Evolutionary conservation across 2,888 invertebrate species (phyloP), one percentile per base, ranked within the genome.

Genomic region (Melanostoma scalare): DNA sequence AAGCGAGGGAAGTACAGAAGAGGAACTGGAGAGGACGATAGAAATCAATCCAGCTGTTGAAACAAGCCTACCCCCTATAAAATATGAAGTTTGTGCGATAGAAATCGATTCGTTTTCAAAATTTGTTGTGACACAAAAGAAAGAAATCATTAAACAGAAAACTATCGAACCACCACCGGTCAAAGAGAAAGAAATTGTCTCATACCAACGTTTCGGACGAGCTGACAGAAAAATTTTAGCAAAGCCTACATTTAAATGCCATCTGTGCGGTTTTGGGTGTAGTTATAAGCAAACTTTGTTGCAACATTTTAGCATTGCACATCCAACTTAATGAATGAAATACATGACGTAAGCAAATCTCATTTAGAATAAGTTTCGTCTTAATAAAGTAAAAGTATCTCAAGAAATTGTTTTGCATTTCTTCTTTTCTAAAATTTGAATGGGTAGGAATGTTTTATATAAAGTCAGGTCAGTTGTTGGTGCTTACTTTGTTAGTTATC

Each of bases 381-480:
- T 35, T n/a, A 35, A 53, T n/a, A 9, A 36, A 4, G 6, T 44
- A 10, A 6, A 33, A 48, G 30, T 6, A 8, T 20, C 20, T 20
- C 20, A 20, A 20, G 20, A 44, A 9, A 38, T 50, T 38, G 30
- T 9, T 30, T 30, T 8, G 46, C 38, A 2, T 48, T 48, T 50
- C 40, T 38, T 33, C 10, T 30, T 35, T 55, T 31, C n/a, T 42
- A 9, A 35, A 50, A 10, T 44, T n/a, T 38, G 50, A 31, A 58
- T 53, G 8, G 55, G 53, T 30, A 50, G 8, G 10, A 71, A 74
- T 50, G 40, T 48, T 58, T 3, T 20, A 10, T 44, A 53, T 85
- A 56, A 73, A 89, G 91, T 91, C 91, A 91, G 91, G 91, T 91
- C 91, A 88, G 87, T 89, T 89, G 87, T 87, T 87, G 87, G 73